phyloP scores from a whole-genome alignment of 2,113 vertebrate species.

The Platysternon megacephalum region DNA sequence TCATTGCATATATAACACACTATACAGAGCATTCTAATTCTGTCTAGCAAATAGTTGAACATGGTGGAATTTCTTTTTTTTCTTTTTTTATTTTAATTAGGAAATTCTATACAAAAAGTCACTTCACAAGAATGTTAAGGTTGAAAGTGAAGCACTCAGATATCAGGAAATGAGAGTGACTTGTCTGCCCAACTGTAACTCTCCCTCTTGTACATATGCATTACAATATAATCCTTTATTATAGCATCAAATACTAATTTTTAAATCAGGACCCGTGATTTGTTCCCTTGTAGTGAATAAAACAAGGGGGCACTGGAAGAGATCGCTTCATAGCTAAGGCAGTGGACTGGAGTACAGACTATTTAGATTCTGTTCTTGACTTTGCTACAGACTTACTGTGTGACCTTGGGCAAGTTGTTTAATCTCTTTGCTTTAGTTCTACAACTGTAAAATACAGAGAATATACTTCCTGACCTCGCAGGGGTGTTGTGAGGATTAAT shows the following conservation, averaged over 20 bases:
- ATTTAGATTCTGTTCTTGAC: not conserved
- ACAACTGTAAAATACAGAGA: not conserved
- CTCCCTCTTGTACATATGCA: not conserved
- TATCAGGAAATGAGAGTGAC: not conserved
- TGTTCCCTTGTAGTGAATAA: not conserved
- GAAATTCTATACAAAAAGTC: not conserved
- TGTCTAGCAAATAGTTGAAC: not conserved
- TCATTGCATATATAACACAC: not conserved
- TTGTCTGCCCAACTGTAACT: not conserved
- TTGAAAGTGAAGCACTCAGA: not conserved
- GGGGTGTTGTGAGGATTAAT: slow-evolving; percentile 28
- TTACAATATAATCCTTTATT: not conserved
- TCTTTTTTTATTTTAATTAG: not conserved
- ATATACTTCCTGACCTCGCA: not conserved
- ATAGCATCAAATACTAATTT: not conserved
- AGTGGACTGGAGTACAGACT: not conserved
- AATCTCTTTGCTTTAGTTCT: not conserved
- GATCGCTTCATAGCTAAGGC: not conserved
- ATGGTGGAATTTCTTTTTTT: not conserved
- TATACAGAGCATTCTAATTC: not conserved
- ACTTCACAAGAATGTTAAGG: not conserved
- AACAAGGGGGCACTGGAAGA: not conserved
- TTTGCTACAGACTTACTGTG: not conserved
- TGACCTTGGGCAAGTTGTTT: not conserved
- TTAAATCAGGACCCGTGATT: not conserved